Conservation (phyloP, 2,888 invertebrate genomes). For the Hybos culiciformis region DNA sequence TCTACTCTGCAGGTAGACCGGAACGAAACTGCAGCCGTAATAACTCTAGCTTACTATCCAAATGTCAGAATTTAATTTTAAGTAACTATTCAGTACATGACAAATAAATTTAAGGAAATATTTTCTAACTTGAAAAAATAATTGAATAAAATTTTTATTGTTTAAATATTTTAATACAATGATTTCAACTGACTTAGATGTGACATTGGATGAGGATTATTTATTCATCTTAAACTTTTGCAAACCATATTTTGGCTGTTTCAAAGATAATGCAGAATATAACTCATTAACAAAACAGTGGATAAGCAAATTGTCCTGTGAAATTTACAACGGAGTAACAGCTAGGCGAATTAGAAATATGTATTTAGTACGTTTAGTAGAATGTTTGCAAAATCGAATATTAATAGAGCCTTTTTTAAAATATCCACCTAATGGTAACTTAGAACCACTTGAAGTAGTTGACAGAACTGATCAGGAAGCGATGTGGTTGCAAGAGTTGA, state of each 20-base stretch:
- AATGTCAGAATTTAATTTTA: too few species aligned
- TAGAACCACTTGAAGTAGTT: background rate
- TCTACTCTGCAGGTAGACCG: too few species aligned
- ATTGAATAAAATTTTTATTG: too few species aligned
- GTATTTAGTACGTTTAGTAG: slow-evolving; percentile 10
- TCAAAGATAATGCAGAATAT: background rate
- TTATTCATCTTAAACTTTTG: slow-evolving; percentile 13
- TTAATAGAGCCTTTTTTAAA: slow-evolving; percentile 2
- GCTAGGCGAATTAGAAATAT: slow-evolving; percentile 11
- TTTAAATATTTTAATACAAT: too few species aligned
- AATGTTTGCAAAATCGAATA: slow-evolving; percentile 3
- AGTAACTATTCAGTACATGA: too few species aligned
- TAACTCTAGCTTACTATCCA: too few species aligned
- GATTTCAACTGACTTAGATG: too few species aligned
- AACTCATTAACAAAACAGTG: slow-evolving; percentile 3
- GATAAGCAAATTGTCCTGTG: slow-evolving; percentile 12
- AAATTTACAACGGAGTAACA: slow-evolving; percentile 7
- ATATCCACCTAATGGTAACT: background rate
- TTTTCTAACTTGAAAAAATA: too few species aligned
- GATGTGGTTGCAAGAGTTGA: slow-evolving; percentile 10
- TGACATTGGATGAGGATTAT: slow-evolving; percentile 14
- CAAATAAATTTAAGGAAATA: too few species aligned
- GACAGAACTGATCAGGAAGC: slow-evolving; percentile 3
- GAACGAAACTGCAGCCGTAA: too few species aligned
- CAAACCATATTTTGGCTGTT: slow-evolving; percentile 7